phyloP scores from a whole-genome alignment of 30 jellyfish, hydroid and myxozoan genomes.

The Catostylus mosaicus region DNA sequence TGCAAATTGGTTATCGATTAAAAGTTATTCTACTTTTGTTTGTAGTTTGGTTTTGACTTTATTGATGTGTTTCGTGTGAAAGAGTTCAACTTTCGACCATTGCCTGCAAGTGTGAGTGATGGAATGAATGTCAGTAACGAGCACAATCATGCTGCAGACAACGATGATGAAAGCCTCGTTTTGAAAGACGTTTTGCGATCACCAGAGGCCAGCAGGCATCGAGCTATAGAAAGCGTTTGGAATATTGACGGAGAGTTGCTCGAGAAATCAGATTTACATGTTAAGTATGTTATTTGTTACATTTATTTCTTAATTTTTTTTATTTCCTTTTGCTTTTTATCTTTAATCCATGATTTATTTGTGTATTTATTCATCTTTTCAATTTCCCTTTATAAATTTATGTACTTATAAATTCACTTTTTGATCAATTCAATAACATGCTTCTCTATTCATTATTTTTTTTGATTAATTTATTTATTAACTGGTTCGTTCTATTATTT shows the following conservation, averaged over 20 bases:
- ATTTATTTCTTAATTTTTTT: too few species aligned
- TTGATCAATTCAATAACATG: too few species aligned
- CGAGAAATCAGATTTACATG: constrained; percentile 69
- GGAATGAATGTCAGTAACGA: neutral
- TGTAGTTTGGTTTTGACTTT: constrained; percentile 87
- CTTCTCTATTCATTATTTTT: too few species aligned
- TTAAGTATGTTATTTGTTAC: constrained; percentile 58
- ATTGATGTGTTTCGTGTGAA: constrained; percentile 87
- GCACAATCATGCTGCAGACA: neutral
- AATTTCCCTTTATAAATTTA: too few species aligned
- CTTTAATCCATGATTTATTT: too few species aligned
- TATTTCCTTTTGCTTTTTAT: too few species aligned
- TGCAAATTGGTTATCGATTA: too few species aligned
- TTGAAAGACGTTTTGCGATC: constrained; percentile 9
- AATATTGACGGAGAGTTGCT: constrained; percentile 94
- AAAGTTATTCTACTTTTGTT: too few species aligned
- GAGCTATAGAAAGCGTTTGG: constrained; percentile 82
- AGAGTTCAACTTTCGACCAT: constrained; percentile 82
- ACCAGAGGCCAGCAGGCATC: neutral
- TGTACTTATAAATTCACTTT: too few species aligned
- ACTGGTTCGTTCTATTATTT: too few species aligned
- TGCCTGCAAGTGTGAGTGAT: neutral
- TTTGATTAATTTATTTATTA: too few species aligned
- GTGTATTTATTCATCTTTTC: too few species aligned
- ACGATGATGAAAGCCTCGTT: constrained; percentile 20